Base-by-base conservation (phyloP, 2,888 invertebrate genomes). In the Rapana venosa region DNA sequence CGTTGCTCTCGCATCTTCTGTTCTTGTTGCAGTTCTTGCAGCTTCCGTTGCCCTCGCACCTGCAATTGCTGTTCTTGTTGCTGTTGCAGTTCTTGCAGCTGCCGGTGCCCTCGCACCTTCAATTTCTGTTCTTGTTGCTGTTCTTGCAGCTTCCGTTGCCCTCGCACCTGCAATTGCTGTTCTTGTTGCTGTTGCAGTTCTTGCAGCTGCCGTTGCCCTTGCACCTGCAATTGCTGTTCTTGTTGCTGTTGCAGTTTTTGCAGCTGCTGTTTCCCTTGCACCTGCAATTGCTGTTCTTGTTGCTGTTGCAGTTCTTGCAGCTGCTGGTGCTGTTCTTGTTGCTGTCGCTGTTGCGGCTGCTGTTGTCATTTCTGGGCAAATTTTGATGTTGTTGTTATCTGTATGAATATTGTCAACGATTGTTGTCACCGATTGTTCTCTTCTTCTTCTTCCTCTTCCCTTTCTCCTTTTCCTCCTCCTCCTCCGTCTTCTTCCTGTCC, bases 11-110 rank as follows among this genome's bases (percentile, higher is more conserved):
- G n/a, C n/a, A n/a, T n/a, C n/a, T 61, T 90, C 30, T n/a, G n/a
- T n/a, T n/a, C n/a, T n/a, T n/a, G n/a, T n/a, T 91, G 91, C 74
- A 91, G 91, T n/a, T 87, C 91, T 20, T 61, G 91, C 74, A 86
- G 91, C 47, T 89, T 89, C 85, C 92, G 91, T 1, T 91, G 91
- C 20, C 91, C 92, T 17, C 88, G 92, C 17, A 90, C 91, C 32
- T 87, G 89, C 17, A 92, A 90, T 90, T 92, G 92, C 91, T 70
- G 92, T 56, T 90, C 89, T n/a, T 90, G 92, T 5, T 92, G 91
- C 79, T 74, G 89, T 56, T n/a, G n/a, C n/a, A n/a, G n/a, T n/a
- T n/a, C n/a, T n/a, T n/a, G n/a, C n/a, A n/a, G n/a, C n/a, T n/a
- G 86, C 91, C 22, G 83, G 66, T 11, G 74, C 83, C 56, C 88